These are phyloP conservation scores for Desmodus rotundus DNA, from an alignment of 2,113 vertebrate genomes.

Conservation along the genomic window DNA sequence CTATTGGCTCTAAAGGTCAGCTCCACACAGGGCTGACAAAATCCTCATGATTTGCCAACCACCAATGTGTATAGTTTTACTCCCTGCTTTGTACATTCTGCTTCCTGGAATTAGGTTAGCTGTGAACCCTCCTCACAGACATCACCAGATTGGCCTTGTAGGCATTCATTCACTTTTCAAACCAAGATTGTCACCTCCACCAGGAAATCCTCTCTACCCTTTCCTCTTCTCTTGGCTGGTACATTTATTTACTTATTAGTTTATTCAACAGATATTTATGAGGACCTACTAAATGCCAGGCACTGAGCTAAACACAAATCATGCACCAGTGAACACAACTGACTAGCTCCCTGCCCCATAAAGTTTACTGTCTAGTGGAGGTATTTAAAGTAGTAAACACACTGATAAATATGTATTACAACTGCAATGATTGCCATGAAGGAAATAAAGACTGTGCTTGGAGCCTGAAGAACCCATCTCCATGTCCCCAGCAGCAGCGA, in stretches of 20 bases:
- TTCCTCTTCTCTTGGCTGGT: not conserved
- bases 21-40: not conserved
- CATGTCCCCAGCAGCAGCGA: fast-evolving
- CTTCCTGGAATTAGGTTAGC: not conserved
- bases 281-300: not conserved
- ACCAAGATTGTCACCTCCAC: not conserved
- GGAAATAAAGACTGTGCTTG: not conserved
- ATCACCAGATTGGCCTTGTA: not conserved
- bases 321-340: not conserved
- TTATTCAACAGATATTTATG: not conserved
- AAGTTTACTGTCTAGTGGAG: not conserved
- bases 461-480: not conserved
- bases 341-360: not conserved
- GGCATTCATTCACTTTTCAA: not conserved
- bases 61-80: too few species aligned
- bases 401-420: not conserved
- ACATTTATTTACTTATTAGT: not conserved
- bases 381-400: not conserved
- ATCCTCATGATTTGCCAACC: not conserved
- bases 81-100: not conserved
- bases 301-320: not conserved
- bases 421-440: not conserved
- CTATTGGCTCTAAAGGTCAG: not conserved
- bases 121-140: not conserved
- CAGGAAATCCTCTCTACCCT: not conserved